A percentile compares a stretch with the other conserved stretches of the same genome.
Evolutionary conservation across 2,888 invertebrate species (phyloP).

Genomic region (Nebria brevicollis): DNA sequence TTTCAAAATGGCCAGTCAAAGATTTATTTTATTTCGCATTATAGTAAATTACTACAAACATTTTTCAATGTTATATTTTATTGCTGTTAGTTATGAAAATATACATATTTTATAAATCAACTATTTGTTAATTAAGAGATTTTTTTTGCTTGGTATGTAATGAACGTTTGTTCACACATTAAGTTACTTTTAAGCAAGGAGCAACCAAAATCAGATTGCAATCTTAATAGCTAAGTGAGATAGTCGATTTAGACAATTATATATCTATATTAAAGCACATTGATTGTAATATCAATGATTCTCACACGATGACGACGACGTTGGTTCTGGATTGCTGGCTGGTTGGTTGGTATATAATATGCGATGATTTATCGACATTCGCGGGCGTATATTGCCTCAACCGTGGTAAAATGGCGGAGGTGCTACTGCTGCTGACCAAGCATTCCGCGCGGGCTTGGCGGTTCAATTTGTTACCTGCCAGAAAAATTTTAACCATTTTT

Average conservation of each 20-base stretch:
- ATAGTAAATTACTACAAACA: no score
- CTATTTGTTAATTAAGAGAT: no score
- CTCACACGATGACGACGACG: neutral
- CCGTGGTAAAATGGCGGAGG: neutral
- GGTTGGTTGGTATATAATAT: neutral
- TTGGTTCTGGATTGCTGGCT: neutral
- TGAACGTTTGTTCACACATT: no score
- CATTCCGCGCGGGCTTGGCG: constrained; percentile 11
- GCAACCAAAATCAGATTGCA: no score
- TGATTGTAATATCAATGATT: neutral
- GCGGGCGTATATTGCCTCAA: constrained; percentile 13
- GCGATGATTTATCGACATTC: constrained; percentile 42
- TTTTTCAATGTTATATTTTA: no score
- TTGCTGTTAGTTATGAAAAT: no score
- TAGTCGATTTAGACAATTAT: no score
- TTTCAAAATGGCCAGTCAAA: neutral
- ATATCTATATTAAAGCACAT: neutral
- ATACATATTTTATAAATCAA: no score
- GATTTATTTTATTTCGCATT: no score
- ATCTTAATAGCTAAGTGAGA: no score
- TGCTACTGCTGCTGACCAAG: constrained; percentile 6
- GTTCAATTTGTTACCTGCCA: constrained; percentile 45
- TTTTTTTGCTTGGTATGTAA: no score
- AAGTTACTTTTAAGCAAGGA: no score
- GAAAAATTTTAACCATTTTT: constrained; percentile 44